These are phyloP conservation scores for Ceramica pisi DNA, from an alignment of 2,888 invertebrate species.

Conservation along the genomic window DNA sequence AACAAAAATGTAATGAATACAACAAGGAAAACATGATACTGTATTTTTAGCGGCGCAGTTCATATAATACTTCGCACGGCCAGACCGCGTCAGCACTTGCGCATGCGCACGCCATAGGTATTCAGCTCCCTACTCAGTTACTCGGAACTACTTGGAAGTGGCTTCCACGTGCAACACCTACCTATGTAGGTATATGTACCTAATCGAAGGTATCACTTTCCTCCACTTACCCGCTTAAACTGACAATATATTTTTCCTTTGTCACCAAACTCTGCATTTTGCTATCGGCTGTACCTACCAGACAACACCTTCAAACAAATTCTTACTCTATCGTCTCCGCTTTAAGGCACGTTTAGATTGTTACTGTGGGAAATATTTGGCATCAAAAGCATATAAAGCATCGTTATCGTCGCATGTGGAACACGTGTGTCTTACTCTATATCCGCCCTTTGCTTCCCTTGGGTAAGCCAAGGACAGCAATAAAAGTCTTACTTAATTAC, in stretches of 20 bases:
- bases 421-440: slow-evolving; percentile 84
- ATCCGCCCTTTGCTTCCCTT: slow-evolving; percentile 86
- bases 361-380: slow-evolving; percentile 62
- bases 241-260: slow-evolving; percentile 77
- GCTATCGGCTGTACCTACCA: slow-evolving; percentile 61
- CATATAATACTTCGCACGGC: slow-evolving; percentile 68
- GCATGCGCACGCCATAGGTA: slow-evolving; percentile 70
- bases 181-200: slow-evolving; percentile 24
- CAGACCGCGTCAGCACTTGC: slow-evolving; percentile 68
- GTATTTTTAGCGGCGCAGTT: slow-evolving; percentile 71
- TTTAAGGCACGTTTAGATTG: slow-evolving; percentile 53
- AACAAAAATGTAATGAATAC: slow-evolving; percentile 61
- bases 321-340: slow-evolving; percentile 49
- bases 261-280: slow-evolving; percentile 70
- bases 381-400: slow-evolving; percentile 63
- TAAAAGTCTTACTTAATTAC: slow-evolving; percentile 84
- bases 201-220: slow-evolving; percentile 79
- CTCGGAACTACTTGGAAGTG: slow-evolving; percentile 76
- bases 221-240: slow-evolving; percentile 76
- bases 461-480: slow-evolving; percentile 83
- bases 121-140: slow-evolving; percentile 63
- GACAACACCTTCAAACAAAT: slow-evolving; percentile 44
- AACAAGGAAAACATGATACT: slow-evolving; percentile 79
- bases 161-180: slow-evolving; percentile 79
- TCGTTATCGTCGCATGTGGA: slow-evolving; percentile 84